These are phyloP conservation scores for Dasyornis broadbenti DNA, from an alignment of 2,113 vertebrate species.

Conservation along the genomic window DNA sequence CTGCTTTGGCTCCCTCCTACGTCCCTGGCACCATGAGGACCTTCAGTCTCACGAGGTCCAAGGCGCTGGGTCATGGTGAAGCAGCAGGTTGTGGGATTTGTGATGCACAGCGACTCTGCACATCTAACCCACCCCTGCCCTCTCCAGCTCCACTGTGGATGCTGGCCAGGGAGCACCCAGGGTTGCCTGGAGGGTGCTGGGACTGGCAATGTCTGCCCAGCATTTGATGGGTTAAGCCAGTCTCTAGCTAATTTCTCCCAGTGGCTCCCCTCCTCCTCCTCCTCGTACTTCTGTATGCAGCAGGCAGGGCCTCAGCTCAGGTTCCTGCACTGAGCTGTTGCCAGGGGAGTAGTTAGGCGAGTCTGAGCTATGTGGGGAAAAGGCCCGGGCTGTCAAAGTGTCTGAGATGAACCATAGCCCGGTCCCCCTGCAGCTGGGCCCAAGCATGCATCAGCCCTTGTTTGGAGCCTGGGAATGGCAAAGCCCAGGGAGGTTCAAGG, in stretches of 20 bases:
- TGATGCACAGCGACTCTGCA: rapidly evolving
- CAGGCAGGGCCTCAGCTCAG: slow-evolving; percentile 62
- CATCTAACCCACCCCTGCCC: not conserved
- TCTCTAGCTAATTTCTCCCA: slow-evolving; percentile 52
- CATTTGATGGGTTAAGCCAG: slow-evolving; percentile 53
- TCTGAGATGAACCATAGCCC: slow-evolving; percentile 84
- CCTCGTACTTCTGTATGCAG: slow-evolving; percentile 65
- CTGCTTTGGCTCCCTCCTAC: not conserved
- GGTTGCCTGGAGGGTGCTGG: not conserved
- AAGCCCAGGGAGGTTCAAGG: slow-evolving; percentile 84
- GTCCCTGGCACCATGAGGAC: not conserved
- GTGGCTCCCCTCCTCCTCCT: slow-evolving; percentile 43
- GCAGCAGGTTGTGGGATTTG: not conserved
- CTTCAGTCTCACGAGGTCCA: not conserved
- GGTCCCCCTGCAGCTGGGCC: slow-evolving; percentile 86
- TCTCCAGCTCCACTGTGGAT: not conserved
- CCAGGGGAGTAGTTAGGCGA: slow-evolving; percentile 88
- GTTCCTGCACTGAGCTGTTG: slow-evolving; percentile 82
- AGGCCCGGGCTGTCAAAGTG: slow-evolving; percentile 90
- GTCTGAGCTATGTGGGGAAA: slow-evolving; percentile 87
- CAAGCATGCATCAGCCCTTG: slow-evolving; percentile 79
- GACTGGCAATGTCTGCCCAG: not conserved
- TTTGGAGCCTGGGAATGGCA: slow-evolving; percentile 92
- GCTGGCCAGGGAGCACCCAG: not conserved
- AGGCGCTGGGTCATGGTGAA: not conserved